These are phyloP conservation scores for honey bee (Apis mellifera) DNA, from an alignment of 1,140 invertebrate genomes.

Conservation along the genomic window Amel_HAv3.1 CM009936.2:1863001-1863500, in stretches of 20 bases:
- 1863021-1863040: conserved; percentile 5
- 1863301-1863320: not conserved
- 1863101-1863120: not conserved
- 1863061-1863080: conserved; percentile 4
- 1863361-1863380: conserved; percentile 64
- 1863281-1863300: conserved; percentile 7
- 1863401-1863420: not conserved
- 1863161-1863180: conserved; percentile 23
- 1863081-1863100: conserved; percentile 1
- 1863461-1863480: not conserved
- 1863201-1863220: conserved; percentile 11
- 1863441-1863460: not conserved
- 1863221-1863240: conserved; percentile 16
- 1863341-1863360: conserved; percentile 26
- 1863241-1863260: conserved; percentile 26
- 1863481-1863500: not conserved
- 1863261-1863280: conserved; percentile 12
- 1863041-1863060: not conserved
- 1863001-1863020: conserved; percentile 1
- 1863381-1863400: conserved; percentile 28
- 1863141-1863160: conserved; percentile 1
- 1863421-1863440: not conserved
- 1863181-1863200: conserved; percentile 9
- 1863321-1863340: conserved; percentile 11
- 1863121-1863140: conserved; percentile 21